Base-by-base conservation (phyloP, 2,888 invertebrate species). In the Sminthurinus aureus region DNA sequence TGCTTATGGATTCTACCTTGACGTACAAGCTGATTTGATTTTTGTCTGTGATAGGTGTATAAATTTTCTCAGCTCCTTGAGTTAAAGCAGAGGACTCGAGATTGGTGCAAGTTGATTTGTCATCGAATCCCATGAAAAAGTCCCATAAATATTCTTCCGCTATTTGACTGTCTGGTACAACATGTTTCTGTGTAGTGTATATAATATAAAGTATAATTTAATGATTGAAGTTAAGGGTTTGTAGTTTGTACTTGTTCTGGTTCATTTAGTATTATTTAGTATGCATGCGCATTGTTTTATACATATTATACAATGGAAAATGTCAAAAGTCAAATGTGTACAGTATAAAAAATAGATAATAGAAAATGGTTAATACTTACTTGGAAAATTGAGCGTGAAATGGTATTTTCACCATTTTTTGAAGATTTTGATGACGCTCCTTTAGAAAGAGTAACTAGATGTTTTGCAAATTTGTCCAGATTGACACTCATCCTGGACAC, bases 131-230 rank as follows among this genome's bases (percentile, higher is more conserved):
- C 3, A 67, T 58, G 38, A 86, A 87, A 67, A 76, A 86, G 12
- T 52, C 71, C 88, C 88, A 88, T 20, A 88, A 66, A 73, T 88
- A 87, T 4, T 82, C 64, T n/a, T 83, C 95, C 88, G 96, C 91
- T 87, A 94, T 93, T 2, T 93, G 92, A 90, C 95, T 95, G 90
- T 93, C 93, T n/a, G 95, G 95, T 90, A 96, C 95, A 86, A 96
- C 91, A 90, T 94, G 94, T 89, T 93, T 93, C 94, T 94, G 91
- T 71, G 76, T 38, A 85, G n/a, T n/a, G n/a, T n/a, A n/a, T n/a
- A n/a, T n/a, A n/a, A n/a, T n/a, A n/a, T n/a, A n/a, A n/a, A n/a
- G n/a, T n/a, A n/a, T n/a, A n/a, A n/a, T n/a, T n/a, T n/a, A n/a
- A n/a, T n/a, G n/a, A n/a, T n/a, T n/a, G n/a, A n/a, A n/a, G n/a